Percentiles rank a stretch among this genome's conserved stretches.
Evolutionary conservation across 2,113 vertebrate genomes (phyloP).

Genomic region (Columbina picui): DNA sequence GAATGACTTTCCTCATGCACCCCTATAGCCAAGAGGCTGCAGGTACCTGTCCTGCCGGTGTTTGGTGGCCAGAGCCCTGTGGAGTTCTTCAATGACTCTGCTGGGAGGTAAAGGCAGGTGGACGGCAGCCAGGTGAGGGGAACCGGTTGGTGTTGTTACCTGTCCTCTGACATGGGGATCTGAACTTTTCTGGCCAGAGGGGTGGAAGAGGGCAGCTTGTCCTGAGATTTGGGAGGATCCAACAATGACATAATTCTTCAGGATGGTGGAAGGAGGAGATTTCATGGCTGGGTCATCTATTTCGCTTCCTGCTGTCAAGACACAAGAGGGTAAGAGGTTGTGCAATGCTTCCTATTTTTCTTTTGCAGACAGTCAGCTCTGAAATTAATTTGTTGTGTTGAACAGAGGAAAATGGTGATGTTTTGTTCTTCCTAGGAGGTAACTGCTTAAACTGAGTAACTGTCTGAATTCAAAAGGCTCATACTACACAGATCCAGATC

Average conservation of each 20-base stretch:
- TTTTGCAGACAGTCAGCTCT: background rate
- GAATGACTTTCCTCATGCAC: background rate
- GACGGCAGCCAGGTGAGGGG: constrained; percentile 85
- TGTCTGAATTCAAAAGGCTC: background rate
- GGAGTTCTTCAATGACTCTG: constrained; percentile 96
- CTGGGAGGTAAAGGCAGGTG: constrained; percentile 90
- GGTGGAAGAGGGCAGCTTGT: constrained; percentile 77
- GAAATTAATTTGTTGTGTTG: background rate
- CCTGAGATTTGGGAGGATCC: constrained; percentile 79
- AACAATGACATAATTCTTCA: constrained; percentile 79
- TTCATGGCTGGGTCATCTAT: constrained; percentile 75
- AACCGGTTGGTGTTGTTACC: constrained; percentile 87
- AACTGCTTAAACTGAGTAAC: background rate
- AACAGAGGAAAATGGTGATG: background rate
- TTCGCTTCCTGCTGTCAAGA: constrained; percentile 53
- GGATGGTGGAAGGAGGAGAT: constrained; percentile 80
- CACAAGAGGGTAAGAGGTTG: background rate
- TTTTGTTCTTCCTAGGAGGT: background rate
- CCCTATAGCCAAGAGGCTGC: background rate
- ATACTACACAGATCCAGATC: background rate
- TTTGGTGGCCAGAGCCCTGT: constrained; percentile 92
- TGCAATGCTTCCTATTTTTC: background rate
- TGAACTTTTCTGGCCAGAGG: constrained; percentile 72
- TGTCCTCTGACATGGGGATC: constrained; percentile 80
- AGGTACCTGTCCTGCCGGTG: constrained; percentile 94